Base-by-base conservation (phyloP, 2,797 vertebrate species). In the Tragelaphus oryx region DNA sequence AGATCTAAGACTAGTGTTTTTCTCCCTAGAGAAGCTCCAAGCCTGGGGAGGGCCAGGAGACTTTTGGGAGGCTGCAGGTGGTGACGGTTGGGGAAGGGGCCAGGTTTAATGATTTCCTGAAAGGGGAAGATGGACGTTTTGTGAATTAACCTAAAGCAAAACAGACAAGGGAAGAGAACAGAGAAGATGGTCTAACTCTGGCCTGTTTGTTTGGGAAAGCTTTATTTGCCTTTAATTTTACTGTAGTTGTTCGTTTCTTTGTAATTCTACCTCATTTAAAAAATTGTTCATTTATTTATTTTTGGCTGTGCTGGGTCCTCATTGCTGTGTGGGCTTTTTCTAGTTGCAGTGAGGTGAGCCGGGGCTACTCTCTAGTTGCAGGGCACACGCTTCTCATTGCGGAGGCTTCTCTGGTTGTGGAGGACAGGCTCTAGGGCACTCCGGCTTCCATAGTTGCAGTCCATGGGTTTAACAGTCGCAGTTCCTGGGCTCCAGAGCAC, bases 1-100 rank as follows among this genome's bases (percentile, higher is more conserved):
- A 74, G 37, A 20, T 2, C 79, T 28, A 9, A 9, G 5, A 26
- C 4, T 52, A 30, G 79, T 6, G 20, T 71, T 26, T 57, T 41
- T 55, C 20, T 55, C 26, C 44, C 33, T 48, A 22, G 62, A 37
- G 89, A 74, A 20, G 62, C 52, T 74, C 62, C 11, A 33, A 41
- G 5, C 9, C 33, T 37, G 5, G 28, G 50, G 5, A 18, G 30
- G 20, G 20, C 30, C 18, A 22, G 50, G 52, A 74, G 30, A 74
- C 41, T 26, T 28, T 20, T 5, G 14, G 6, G 33, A 37, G 33
- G 26, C 48, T 54, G 24, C 9, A 71, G 26, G 48, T 41, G 33
- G 84, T 30, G 33, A 74, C 0, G 6, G 50, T 2, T 71, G 83
- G 16, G 24, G 48, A 33, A 54, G 60, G 37, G 2, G 0, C 13